A percentile compares a stretch with the other conserved stretches of the same genome.
phyloP scores from a whole-genome alignment of 2,797 vertebrate genomes.

The Anomalospiza imberbis region DNA sequence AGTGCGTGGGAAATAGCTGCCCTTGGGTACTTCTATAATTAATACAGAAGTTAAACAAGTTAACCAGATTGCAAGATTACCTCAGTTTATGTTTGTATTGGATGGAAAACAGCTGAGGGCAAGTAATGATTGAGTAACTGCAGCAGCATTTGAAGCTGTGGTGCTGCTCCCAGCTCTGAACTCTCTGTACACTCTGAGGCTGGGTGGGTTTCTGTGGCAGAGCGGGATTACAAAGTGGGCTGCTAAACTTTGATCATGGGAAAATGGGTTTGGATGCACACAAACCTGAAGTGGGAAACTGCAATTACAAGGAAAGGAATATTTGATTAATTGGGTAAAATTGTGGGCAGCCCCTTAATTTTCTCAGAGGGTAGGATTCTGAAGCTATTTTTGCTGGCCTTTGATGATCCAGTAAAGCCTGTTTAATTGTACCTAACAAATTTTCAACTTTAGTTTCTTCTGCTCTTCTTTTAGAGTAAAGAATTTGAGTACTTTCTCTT shows the following conservation, averaged over 20 bases:
- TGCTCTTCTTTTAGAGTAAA: neutral
- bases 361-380: neutral
- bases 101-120: constrained; percentile 62
- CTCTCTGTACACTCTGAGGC: neutral
- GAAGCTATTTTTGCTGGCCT: neutral
- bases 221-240: neutral
- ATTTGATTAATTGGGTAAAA: neutral
- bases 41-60: constrained; percentile 60
- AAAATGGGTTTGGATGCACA: neutral
- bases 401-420: neutral
- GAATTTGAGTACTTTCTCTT: neutral
- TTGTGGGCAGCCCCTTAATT: neutral
- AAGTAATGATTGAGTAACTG: constrained; percentile 15
- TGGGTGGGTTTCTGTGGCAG: neutral
- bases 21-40: constrained; percentile 64
- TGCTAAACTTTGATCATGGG: neutral
- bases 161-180: neutral
- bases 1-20: constrained; percentile 43
- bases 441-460: neutral
- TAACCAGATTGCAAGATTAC: constrained; percentile 55
- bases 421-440: neutral
- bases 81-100: constrained; percentile 58
- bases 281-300: neutral
- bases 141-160: neutral
- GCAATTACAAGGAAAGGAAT: neutral